These are phyloP conservation scores for Trisateles emortualis DNA, from an alignment of 2,888 invertebrate species.

Conservation along the genomic window DNA sequence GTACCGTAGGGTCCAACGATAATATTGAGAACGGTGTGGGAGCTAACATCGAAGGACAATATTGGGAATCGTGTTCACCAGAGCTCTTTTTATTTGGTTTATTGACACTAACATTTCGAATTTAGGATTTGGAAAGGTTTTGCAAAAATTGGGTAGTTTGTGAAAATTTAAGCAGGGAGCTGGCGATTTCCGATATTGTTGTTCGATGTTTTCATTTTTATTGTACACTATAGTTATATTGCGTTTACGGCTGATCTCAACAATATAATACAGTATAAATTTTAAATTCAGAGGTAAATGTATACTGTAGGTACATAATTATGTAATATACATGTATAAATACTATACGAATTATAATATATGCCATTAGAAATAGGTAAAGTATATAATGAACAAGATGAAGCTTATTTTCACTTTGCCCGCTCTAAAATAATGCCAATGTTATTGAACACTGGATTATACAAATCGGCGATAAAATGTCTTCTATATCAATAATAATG, in stretches of 20 bases:
- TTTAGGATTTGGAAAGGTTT: conserved; percentile 5
- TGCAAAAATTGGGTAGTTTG: conserved; percentile 3
- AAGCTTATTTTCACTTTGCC: too few relatives aligned
- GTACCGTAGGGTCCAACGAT: conserved; percentile 39
- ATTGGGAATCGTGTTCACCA: conserved; percentile 35
- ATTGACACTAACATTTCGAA: conserved; percentile 9
- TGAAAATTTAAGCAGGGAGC: conserved; percentile 10
- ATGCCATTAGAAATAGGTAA: too few relatives aligned
- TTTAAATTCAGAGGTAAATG: background rate
- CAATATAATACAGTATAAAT: background rate
- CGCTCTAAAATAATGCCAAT: too few relatives aligned
- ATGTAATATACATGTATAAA: too few relatives aligned
- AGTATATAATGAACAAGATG: too few relatives aligned
- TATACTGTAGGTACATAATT: too few relatives aligned
- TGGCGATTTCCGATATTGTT: conserved; percentile 23
- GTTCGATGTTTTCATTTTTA: conserved; percentile 4
- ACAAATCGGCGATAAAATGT: too few relatives aligned
- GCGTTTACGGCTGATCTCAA: conserved; percentile 24
- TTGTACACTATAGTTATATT: conserved; percentile 5
- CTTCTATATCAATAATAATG: too few relatives aligned
- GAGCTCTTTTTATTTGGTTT: conserved; percentile 23
- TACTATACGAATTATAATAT: too few relatives aligned
- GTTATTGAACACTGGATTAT: too few relatives aligned
- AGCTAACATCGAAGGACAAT: conserved; percentile 25
- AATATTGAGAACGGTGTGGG: conserved; percentile 44